A percentile compares a stretch with the other conserved stretches of the same genome.
Evolutionary conservation across 2,888 invertebrate species (phyloP).

Genomic region (Lysandra bellargus): DNA sequence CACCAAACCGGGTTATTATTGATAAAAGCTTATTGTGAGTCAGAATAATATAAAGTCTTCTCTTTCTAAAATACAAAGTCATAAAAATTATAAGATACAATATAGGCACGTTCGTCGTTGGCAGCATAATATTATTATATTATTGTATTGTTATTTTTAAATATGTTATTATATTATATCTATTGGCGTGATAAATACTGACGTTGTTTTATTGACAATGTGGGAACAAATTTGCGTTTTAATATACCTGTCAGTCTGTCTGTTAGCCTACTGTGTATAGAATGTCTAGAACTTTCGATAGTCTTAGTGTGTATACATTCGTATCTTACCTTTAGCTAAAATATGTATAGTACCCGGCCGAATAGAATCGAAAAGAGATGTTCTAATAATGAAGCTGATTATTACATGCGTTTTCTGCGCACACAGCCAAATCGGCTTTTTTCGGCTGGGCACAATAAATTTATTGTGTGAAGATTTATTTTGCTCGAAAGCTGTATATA

Average conservation of each 20-base stretch:
- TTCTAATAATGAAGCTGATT: not conserved
- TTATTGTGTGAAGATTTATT: slow-evolving; percentile 43
- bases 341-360: slow-evolving; percentile 49
- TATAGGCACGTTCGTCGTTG: not conserved
- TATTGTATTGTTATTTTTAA: not conserved
- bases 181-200: not conserved
- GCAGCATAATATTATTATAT: not conserved
- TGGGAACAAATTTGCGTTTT: slow-evolving; percentile 23
- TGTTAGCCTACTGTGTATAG: slow-evolving; percentile 52
- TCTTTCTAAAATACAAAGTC: too few relatives aligned
- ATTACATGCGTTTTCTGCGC: not conserved
- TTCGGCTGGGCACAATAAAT: slow-evolving; percentile 37
- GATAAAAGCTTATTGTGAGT: not conserved
- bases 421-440: not conserved
- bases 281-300: slow-evolving; percentile 66
- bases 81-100: not conserved
- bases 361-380: not conserved
- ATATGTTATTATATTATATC: not conserved
- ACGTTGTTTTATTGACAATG: not conserved
- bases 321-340: slow-evolving; percentile 73
- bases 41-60: not conserved
- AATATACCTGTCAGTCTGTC: slow-evolving; percentile 41
- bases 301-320: slow-evolving; percentile 62
- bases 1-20: not conserved
- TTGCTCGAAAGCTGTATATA: slow-evolving; percentile 44